Evolutionary conservation across 2,113 vertebrate genomes (phyloP), one percentile per base, ranked within the genome.

Genomic region (Chamaea fasciata): DNA sequence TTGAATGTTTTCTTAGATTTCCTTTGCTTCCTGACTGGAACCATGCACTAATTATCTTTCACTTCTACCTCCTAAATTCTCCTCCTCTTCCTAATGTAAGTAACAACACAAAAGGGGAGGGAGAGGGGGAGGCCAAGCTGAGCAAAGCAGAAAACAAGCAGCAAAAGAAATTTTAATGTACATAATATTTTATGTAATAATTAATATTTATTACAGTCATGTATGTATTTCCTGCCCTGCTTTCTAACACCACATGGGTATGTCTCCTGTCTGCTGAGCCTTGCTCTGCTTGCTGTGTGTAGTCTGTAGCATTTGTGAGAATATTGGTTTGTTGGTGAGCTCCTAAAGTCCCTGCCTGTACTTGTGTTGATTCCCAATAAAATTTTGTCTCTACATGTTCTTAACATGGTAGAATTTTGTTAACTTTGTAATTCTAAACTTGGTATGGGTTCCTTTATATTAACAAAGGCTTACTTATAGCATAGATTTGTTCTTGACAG

Each of bases 221-320:
- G 60, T 90, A 92, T 85, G 39, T 95, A 90, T 82, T 93, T 95
- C 50, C 20, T 76, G 91, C 96, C 88, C 88, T 88, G 57, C 94
- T 95, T 96, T 97, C 98, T 98, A 98, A 98, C 97, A 91, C 89
- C 84, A 85, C 73, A 80, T 22, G 77, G 79, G 71, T 97, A 95
- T 68, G 84, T 97, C 93, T 98, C 98, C 99, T 99, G 99, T 99
- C 99, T 99, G 99, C 98, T 99, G 98, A 99, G 99, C 98, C 98
- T 98, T 98, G 98, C 98, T 97, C 84, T 93, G 53, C 89, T 90
- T 87, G 84, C 92, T 92, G 1, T 60, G 69, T 94, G 89, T 88
- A 75, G 89, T 95, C 83, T 94, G 71, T 94, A 79, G 67, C 80
- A 83, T 96, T 96, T 94, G 76, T 97, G 88, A 91, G 68, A 89